Conservation (phyloP, 92 coral and sea anemone species). For the Bergia sp. region DNA sequence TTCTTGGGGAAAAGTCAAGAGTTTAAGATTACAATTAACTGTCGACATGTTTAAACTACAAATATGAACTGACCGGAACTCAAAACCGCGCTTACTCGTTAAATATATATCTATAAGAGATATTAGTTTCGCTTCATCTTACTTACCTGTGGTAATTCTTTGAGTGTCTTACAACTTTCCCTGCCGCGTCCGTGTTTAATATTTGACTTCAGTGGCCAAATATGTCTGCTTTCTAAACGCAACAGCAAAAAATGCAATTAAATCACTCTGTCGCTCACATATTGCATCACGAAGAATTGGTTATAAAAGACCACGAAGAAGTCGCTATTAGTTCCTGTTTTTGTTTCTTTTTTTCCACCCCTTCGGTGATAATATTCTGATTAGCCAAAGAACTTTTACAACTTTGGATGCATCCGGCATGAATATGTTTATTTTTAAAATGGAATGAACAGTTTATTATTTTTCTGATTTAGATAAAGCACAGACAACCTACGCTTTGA, state of each 20-base stretch:
- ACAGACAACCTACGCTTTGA: neutral
- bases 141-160: neutral
- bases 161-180: neutral
- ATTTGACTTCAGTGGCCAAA: neutral
- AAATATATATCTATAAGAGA: no score
- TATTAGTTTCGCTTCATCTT: no score
- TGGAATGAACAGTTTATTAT: neutral
- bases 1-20: neutral
- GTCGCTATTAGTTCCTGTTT: neutral
- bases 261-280: neutral
- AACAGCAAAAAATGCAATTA: neutral
- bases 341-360: neutral
- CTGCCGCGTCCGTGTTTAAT: no score
- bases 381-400: neutral
- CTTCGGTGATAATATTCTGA: neutral
- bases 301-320: neutral
- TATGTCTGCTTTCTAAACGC: neutral
- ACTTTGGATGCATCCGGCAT: neutral
- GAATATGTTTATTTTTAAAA: neutral
- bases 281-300: neutral
- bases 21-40: no score
- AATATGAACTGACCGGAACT: neutral
- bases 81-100: neutral
- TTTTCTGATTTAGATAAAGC: no score
- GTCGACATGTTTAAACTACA: neutral